These are phyloP conservation scores for Diachasmimorpha longicaudata DNA, from an alignment of 1,140 invertebrate species.

Conservation along the genomic window DNA sequence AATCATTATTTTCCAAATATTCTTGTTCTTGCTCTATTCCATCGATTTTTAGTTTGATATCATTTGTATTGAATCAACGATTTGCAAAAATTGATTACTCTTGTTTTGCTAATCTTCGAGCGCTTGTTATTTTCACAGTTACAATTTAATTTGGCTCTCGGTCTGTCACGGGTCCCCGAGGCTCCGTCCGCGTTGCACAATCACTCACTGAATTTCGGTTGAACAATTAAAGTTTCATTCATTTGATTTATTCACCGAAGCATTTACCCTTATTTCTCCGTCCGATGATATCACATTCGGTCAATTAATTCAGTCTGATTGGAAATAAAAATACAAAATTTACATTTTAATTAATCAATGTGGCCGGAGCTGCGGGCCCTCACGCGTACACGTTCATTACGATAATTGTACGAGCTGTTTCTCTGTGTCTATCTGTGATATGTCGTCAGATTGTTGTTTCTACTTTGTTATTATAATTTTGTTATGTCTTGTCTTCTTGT, in stretches of 20 bases:
- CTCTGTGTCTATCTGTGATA: conserved; percentile 54
- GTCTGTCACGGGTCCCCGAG: not conserved
- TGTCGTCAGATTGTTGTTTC: conserved; percentile 55
- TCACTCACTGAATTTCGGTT: not conserved
- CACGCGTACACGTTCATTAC: conserved; percentile 10
- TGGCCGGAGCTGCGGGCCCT: conserved; percentile 9
- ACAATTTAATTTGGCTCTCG: conserved; percentile 8
- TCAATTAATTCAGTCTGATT: not conserved
- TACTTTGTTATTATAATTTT: conserved; percentile 37
- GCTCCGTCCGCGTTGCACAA: not conserved
- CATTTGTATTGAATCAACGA: not conserved
- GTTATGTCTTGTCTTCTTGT: conserved; percentile 57
- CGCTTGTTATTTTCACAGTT: conserved; percentile 12
- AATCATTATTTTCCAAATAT: not conserved
- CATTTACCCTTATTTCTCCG: not conserved
- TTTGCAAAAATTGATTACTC: conserved; percentile 11
- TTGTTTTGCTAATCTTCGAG: conserved; percentile 17
- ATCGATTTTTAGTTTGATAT: not conserved
- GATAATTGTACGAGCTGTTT: conserved; percentile 29
- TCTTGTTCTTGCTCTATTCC: not conserved
- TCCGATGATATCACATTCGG: not conserved
- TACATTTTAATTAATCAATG: not conserved
- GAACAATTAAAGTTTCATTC: not conserved
- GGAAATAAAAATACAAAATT: not conserved
- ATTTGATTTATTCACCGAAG: not conserved